phyloP scores from a whole-genome alignment of 1,140 invertebrate species.

The Apis dorsata region DNA sequence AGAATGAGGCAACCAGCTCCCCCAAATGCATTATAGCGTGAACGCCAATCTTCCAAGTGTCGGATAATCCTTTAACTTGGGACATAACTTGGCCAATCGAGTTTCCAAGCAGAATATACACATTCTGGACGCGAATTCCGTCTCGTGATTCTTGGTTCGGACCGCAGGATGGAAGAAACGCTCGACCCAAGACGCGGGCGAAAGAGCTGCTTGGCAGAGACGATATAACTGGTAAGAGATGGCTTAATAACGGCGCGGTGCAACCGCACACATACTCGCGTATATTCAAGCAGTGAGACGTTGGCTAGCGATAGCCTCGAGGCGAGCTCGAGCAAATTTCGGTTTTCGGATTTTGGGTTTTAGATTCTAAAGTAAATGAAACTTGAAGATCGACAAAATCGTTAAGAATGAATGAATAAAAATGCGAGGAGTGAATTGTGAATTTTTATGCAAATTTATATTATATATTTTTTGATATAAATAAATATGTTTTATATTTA shows the following conservation, averaged over 20 bases:
- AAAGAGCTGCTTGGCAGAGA: slow-evolving; percentile 55
- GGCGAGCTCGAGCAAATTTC: not conserved
- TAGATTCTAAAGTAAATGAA: not conserved
- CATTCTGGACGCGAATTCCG: not conserved
- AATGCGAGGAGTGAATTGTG: too few relatives aligned
- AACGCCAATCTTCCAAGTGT: slow-evolving; percentile 14
- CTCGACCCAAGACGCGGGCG: not conserved
- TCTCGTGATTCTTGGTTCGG: slow-evolving; percentile 31
- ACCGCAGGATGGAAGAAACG: not conserved
- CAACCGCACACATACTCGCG: slow-evolving; percentile 63
- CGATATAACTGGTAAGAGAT: slow-evolving; percentile 76
- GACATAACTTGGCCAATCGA: slow-evolving; percentile 12
- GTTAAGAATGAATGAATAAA: too few relatives aligned
- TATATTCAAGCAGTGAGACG: not conserved
- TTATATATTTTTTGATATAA: too few relatives aligned
- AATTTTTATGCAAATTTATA: too few relatives aligned
- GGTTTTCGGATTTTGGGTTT: too few relatives aligned
- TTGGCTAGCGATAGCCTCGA: not conserved
- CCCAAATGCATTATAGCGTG: not conserved
- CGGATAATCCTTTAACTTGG: slow-evolving; percentile 6
- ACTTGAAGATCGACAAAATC: not conserved
- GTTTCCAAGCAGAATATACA: not conserved
- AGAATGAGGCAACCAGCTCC: not conserved
- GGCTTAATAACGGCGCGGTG: slow-evolving; percentile 75
- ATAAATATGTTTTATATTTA: too few relatives aligned